phyloP scores from a whole-genome alignment of 2,888 invertebrate species.

The Doris montereyensis region DNA sequence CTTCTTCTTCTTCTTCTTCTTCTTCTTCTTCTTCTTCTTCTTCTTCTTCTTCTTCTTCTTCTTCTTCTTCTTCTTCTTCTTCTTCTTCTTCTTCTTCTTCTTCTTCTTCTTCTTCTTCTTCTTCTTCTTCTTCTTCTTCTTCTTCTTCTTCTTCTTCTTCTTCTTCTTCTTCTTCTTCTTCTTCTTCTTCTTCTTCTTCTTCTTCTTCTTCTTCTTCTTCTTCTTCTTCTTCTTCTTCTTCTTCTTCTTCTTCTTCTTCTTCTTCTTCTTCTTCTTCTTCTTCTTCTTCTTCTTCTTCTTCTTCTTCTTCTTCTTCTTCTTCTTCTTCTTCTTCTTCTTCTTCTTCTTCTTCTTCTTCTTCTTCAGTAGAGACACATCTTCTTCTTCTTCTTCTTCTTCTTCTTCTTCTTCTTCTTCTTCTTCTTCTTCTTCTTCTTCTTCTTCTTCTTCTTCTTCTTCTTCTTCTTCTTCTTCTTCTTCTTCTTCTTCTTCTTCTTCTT shows the following conservation, averaged over 20 bases:
- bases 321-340: slow-evolving; percentile 27
- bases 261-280: neutral
- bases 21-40: no score
- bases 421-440: no score
- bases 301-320: slow-evolving; percentile 30
- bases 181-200: slow-evolving; percentile 55
- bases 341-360: slow-evolving; percentile 30
- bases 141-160: slow-evolving; percentile 1
- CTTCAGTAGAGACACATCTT: neutral
- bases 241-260: neutral
- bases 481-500: no score
- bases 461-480: no score
- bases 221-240: slow-evolving; percentile 1
- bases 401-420: slow-evolving; percentile 2
- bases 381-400: neutral
- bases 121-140: neutral
- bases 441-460: no score
- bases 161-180: slow-evolving; percentile 53
- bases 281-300: slow-evolving; percentile 4
- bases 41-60: no score
- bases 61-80: no score
- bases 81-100: no score
- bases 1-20: no score
- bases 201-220: slow-evolving; percentile 38
- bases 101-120: neutral